phyloP scores from a whole-genome alignment of 2,113 vertebrate species.

The Rafetus swinhoei region DNA sequence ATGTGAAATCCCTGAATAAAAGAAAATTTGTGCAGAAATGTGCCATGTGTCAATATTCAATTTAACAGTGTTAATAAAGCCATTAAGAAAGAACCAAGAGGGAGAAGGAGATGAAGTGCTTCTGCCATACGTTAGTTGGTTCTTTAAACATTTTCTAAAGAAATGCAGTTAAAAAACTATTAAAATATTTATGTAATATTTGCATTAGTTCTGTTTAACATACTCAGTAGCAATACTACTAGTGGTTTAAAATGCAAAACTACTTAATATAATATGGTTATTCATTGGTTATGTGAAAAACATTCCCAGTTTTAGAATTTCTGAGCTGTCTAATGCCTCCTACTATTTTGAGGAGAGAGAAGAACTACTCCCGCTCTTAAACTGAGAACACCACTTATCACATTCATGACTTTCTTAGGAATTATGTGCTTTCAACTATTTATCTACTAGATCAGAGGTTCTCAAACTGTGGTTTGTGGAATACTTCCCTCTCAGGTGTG shows the following conservation, averaged over 20 bases:
- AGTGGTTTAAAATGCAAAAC: constrained; percentile 17
- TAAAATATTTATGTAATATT: constrained; percentile 66
- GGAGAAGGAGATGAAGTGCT: constrained; percentile 42
- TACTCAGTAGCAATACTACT: constrained; percentile 49
- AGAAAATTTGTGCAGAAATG: constrained; percentile 28
- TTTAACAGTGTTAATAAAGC: constrained; percentile 59
- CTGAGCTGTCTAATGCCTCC: neutral
- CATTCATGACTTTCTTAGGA: neutral
- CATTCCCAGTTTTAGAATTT: constrained; percentile 7
- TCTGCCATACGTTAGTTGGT: constrained; percentile 39
- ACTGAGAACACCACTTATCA: neutral
- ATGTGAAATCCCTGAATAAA: constrained; percentile 22
- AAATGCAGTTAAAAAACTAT: constrained; percentile 49
- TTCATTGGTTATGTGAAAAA: constrained; percentile 23
- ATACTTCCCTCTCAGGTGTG: no score
- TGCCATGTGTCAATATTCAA: constrained; percentile 64
- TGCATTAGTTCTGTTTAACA: constrained; percentile 58
- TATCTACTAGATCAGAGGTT: neutral
- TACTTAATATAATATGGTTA: constrained; percentile 29
- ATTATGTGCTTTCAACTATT: neutral
- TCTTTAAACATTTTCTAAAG: constrained; percentile 66
- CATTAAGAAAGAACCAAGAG: constrained; percentile 53
- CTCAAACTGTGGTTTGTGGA: no score
- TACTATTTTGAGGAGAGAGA: neutral
- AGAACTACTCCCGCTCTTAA: neutral